Conservation (phyloP, 1,140 invertebrate species). For the Cydia strobilella region DNA sequence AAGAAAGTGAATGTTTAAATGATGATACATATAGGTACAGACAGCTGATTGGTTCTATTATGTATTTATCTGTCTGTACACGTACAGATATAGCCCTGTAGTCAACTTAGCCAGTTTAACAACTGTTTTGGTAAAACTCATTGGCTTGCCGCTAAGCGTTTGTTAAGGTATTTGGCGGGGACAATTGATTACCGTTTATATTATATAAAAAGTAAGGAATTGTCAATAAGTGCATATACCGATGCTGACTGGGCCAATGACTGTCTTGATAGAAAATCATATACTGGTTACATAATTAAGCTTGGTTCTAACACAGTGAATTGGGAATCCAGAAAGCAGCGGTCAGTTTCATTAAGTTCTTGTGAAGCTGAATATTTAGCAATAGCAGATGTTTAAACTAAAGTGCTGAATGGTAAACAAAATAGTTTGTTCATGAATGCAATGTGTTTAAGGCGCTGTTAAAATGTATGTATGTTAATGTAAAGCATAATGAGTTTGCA, state of each 20-base stretch:
- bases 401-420: too few relatives aligned
- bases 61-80: conserved; percentile 58
- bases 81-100: conserved; percentile 67
- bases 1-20: conserved; percentile 33
- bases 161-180: conserved; percentile 69
- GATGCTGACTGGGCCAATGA: conserved; percentile 67
- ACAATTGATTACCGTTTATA: conserved; percentile 55
- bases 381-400: conserved; percentile 31
- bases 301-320: conserved; percentile 42
- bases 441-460: too few relatives aligned
- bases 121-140: conserved; percentile 51
- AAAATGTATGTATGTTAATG: too few relatives aligned
- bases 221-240: conserved; percentile 42
- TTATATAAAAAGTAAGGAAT: conserved; percentile 40
- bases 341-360: conserved; percentile 48
- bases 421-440: too few relatives aligned
- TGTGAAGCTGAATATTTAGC: conserved; percentile 62
- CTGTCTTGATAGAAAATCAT: conserved; percentile 51
- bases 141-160: conserved; percentile 60
- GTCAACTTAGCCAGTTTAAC: conserved; percentile 60
- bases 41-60: conserved; percentile 45
- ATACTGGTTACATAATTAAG: conserved; percentile 52
- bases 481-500: too few relatives aligned
- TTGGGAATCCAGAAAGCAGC: conserved; percentile 52
- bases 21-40: conserved; percentile 40